Conservation (phyloP, 2,888 invertebrate species). For the Machimus atricapillus region DNA sequence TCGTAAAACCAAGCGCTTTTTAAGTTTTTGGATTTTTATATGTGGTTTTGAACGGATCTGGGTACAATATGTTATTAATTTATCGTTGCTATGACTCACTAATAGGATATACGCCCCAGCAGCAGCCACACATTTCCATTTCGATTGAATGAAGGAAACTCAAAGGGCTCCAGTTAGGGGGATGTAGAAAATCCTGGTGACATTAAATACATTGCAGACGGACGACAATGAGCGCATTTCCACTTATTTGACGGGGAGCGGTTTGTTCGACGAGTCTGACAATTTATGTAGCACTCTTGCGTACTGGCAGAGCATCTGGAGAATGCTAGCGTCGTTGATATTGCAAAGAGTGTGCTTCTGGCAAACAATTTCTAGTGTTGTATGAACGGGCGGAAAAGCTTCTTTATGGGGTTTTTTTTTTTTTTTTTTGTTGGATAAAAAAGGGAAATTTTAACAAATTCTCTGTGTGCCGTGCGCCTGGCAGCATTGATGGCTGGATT, state of each 20-base stretch:
- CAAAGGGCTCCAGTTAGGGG: not conserved
- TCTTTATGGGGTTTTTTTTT: not conserved
- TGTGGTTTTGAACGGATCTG: not conserved
- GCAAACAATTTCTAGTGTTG: slow-evolving; percentile 22
- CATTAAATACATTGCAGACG: not conserved
- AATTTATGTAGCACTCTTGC: not conserved
- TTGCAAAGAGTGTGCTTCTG: slow-evolving; percentile 6
- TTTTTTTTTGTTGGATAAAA: not conserved
- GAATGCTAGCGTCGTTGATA: not conserved
- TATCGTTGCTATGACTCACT: not conserved
- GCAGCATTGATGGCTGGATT: not conserved
- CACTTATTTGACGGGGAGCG: not conserved
- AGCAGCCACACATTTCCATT: not conserved
- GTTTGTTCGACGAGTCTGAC: not conserved
- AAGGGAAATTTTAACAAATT: slow-evolving; percentile 6
- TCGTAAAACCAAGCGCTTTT: not conserved
- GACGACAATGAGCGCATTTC: not conserved
- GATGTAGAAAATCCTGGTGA: not conserved
- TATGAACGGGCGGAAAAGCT: not conserved
- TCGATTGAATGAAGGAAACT: not conserved
- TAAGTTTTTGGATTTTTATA: not conserved
- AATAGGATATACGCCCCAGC: not conserved
- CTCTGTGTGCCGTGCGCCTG: not conserved
- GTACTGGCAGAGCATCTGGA: not conserved
- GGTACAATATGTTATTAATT: not conserved